A percentile compares a stretch with the other conserved stretches of the same genome.
These are phyloP conservation scores for Irena cyanogastra DNA, from an alignment of 2,113 vertebrate species.

Conservation along the genomic window DNA sequence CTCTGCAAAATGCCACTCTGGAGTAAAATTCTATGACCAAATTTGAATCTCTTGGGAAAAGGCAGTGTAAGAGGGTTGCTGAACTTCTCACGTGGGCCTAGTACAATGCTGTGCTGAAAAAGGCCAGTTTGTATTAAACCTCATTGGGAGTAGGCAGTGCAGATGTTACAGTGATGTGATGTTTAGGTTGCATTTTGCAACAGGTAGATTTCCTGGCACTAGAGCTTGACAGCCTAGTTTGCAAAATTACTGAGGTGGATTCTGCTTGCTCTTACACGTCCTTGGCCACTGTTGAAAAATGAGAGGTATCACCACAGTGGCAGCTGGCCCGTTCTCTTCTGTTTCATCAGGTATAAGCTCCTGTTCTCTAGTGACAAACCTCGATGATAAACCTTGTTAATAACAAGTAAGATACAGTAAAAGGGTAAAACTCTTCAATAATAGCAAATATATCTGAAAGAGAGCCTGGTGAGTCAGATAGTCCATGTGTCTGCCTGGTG, in stretches of 20 bases:
- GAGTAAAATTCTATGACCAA: not conserved
- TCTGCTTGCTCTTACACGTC: not conserved
- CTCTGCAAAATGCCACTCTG: not conserved
- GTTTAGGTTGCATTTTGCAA: conserved; percentile 25
- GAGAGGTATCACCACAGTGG: not conserved
- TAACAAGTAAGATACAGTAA: not conserved
- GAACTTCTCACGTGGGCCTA: not conserved
- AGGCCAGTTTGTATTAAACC: not conserved
- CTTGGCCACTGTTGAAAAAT: not conserved
- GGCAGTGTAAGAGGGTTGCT: not conserved
- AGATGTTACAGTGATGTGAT: not conserved
- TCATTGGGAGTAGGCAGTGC: not conserved
- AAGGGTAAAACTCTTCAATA: not conserved
- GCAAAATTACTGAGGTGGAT: not conserved
- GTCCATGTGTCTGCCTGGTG: rapidly evolving
- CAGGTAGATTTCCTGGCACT: conserved; percentile 36
- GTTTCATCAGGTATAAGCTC: not conserved
- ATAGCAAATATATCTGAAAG: not conserved
- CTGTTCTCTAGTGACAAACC: not conserved
- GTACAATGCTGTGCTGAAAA: not conserved
- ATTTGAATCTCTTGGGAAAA: not conserved
- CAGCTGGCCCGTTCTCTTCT: not conserved
- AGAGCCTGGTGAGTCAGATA: not conserved
- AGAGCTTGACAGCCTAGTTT: not conserved
- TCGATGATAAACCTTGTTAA: not conserved